Evolutionary conservation across 2,113 vertebrate species (phyloP).

Genomic region (Apaloderma vittatum): DNA sequence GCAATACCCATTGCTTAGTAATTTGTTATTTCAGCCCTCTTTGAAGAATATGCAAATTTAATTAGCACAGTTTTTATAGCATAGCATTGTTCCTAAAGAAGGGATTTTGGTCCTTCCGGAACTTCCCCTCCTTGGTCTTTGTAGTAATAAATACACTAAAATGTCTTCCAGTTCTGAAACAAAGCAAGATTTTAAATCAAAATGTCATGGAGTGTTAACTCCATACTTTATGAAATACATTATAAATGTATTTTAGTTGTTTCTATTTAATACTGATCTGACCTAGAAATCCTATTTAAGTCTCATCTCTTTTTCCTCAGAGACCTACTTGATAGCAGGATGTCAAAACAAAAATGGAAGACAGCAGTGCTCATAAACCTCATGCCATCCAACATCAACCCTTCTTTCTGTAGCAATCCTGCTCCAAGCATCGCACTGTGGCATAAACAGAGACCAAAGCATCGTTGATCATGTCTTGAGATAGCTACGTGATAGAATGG

Average conservation of each 20-base stretch:
- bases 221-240: neutral
- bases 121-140: neutral
- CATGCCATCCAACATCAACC: neutral
- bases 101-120: neutral
- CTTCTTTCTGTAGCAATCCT: neutral
- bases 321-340: neutral
- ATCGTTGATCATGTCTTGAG: neutral
- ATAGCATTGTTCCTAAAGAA: conserved; percentile 1
- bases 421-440: neutral
- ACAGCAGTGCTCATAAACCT: neutral
- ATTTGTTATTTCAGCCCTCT: conserved; percentile 10
- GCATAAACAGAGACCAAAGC: neutral
- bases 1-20: neutral
- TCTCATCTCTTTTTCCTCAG: conserved; percentile 6
- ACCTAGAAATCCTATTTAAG: conserved; percentile 7
- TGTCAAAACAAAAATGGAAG: conserved; percentile 10
- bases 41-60: conserved; percentile 40
- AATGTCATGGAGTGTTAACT: neutral
- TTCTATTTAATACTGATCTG: neutral
- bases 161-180: neutral
- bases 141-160: conserved; percentile 7
- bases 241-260: conserved; percentile 7
- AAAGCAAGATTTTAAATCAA: conserved; percentile 23
- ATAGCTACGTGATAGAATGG: neutral
- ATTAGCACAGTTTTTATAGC: conserved; percentile 3